phyloP scores from a whole-genome alignment of 2,113 vertebrate species.

The Promerops cafer region DNA sequence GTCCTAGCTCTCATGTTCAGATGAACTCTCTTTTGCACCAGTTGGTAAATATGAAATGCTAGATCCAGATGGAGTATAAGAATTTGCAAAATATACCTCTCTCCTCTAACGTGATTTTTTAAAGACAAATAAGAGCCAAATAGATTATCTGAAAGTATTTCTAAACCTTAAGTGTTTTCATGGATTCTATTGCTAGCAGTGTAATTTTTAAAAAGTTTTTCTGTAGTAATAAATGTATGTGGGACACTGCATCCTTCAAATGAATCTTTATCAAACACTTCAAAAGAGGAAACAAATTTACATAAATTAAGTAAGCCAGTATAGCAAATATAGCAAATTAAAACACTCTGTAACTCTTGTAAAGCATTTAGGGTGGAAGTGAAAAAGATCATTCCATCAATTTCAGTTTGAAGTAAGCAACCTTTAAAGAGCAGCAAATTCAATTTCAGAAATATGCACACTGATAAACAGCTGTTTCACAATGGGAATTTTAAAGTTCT shows the following conservation, averaged over 20 bases:
- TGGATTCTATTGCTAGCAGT: neutral
- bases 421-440: constrained; percentile 23
- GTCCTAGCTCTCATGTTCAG: neutral
- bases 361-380: neutral
- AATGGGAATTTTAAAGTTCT: neutral
- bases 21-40: neutral
- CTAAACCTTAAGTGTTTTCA: neutral
- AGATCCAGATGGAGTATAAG: neutral
- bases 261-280: neutral
- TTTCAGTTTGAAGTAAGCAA: neutral
- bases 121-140: neutral
- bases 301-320: neutral
- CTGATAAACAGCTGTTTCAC: neutral
- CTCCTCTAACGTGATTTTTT: neutral
- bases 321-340: neutral
- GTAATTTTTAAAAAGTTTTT: neutral
- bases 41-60: neutral
- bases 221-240: neutral
- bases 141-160: neutral
- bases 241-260: neutral
- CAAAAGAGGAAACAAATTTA: neutral
- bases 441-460: neutral
- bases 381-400: neutral
- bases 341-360: neutral
- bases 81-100: neutral